Evolutionary conservation across 2,113 vertebrate genomes (phyloP).

Genomic region (Alethe diademata): DNA sequence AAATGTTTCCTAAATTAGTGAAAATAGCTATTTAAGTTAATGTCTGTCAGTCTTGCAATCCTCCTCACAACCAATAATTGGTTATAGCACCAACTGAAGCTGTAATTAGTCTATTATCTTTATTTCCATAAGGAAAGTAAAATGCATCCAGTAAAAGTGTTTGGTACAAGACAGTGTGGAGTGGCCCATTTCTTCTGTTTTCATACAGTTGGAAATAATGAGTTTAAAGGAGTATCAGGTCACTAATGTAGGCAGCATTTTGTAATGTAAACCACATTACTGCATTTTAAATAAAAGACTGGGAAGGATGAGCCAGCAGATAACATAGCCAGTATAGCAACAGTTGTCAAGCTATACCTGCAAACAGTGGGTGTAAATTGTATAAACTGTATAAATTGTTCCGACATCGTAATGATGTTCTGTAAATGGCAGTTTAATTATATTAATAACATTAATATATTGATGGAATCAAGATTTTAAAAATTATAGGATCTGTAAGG

Average conservation of each 20-base stretch:
- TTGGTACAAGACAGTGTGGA: background rate
- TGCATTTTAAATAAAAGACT: background rate
- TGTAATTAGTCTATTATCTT: background rate
- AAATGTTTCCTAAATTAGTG: background rate
- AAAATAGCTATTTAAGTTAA: background rate
- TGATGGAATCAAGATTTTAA: background rate
- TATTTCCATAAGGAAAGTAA: background rate
- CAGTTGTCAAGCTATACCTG: background rate
- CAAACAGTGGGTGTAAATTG: background rate
- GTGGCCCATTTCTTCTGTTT: background rate
- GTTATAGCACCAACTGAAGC: background rate
- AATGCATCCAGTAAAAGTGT: background rate
- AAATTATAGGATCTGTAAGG: background rate
- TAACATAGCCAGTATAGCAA: background rate
- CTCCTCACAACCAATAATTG: background rate
- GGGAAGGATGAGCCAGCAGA: background rate
- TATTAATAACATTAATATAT: background rate
- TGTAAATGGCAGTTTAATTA: background rate
- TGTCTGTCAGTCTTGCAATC: background rate
- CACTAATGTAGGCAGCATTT: background rate
- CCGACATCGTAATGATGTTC: rapidly evolving
- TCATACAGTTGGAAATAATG: background rate
- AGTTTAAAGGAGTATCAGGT: background rate
- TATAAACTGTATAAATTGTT: background rate
- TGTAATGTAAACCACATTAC: background rate